A percentile compares a stretch with the other conserved stretches of the same genome.
Evolutionary conservation across 2,888 invertebrate species (phyloP).

Genomic region (Hemicrepidius hirtus): DNA sequence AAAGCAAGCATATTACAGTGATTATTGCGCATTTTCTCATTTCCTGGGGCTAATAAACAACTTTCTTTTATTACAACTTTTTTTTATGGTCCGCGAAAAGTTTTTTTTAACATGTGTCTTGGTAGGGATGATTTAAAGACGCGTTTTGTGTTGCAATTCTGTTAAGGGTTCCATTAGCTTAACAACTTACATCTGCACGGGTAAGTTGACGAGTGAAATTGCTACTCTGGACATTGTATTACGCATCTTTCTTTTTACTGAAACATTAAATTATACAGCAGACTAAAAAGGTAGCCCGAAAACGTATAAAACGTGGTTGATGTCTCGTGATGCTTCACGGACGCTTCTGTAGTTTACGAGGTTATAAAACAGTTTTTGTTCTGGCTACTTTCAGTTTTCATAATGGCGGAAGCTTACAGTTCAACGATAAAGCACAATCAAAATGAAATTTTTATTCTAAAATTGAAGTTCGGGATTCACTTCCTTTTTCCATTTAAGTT

Average conservation of each 20-base stretch:
- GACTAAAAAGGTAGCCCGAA: constrained; percentile 24
- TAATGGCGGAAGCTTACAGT: constrained; percentile 22
- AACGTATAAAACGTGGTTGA: constrained; percentile 26
- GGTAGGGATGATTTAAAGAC: not conserved
- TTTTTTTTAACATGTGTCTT: not conserved
- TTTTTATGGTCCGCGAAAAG: not conserved
- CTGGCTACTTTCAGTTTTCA: constrained; percentile 27
- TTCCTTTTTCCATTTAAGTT: not conserved
- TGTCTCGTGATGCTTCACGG: constrained; percentile 25
- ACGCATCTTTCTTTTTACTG: constrained; percentile 5
- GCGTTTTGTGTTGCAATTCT: not conserved
- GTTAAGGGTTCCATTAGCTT: constrained; percentile 14
- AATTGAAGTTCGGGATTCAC: not conserved
- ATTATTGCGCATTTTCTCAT: constrained; percentile 15
- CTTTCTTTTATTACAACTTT: constrained; percentile 1
- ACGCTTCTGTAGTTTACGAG: constrained; percentile 33
- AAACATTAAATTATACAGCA: constrained; percentile 24
- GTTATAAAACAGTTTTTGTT: constrained; percentile 33
- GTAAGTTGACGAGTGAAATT: constrained; percentile 1
- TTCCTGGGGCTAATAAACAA: constrained; percentile 12
- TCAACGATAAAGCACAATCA: constrained; percentile 27
- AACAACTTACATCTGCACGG: constrained; percentile 2
- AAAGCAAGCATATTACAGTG: constrained; percentile 24
- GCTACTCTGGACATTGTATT: constrained; percentile 21
- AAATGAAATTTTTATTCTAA: constrained; percentile 15